Percentiles rank a stretch among this genome's conserved stretches.
phyloP scores from a whole-genome alignment of 2,113 vertebrate species.

The Oophaga pumilio region DNA sequence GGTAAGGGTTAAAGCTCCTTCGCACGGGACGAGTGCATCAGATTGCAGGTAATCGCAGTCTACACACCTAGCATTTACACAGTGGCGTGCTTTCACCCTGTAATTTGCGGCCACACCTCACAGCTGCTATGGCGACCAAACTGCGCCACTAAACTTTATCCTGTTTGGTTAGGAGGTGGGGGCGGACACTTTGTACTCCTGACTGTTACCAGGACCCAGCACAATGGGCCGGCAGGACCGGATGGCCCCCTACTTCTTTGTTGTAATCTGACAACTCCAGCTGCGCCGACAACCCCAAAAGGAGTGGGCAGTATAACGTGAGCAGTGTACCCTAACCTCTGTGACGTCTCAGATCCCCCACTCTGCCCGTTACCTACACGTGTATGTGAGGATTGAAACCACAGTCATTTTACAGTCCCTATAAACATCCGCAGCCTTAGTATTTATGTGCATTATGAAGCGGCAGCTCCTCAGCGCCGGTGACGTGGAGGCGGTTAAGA shows the following conservation, averaged over 20 bases:
- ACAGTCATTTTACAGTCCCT: background rate
- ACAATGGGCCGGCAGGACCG: background rate
- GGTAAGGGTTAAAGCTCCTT: constrained; percentile 19
- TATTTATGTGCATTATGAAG: background rate
- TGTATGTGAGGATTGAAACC: background rate
- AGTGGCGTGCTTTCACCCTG: background rate
- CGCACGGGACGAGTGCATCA: background rate
- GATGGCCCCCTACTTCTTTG: background rate
- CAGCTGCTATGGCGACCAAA: constrained; percentile 64
- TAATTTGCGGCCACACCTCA: constrained; percentile 55
- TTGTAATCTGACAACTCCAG: background rate
- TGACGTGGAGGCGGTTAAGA: background rate
- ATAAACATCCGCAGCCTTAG: background rate
- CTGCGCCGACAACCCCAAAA: no score
- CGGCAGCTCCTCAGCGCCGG: background rate
- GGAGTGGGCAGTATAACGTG: background rate
- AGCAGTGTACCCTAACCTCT: background rate
- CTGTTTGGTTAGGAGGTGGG: constrained; percentile 55
- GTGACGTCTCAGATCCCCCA: background rate
- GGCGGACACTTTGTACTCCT: background rate
- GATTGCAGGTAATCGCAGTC: constrained; percentile 43
- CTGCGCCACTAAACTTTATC: constrained; percentile 64
- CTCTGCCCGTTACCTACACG: background rate
- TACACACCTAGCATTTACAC: constrained; percentile 25
- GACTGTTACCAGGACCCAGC: background rate